These are phyloP conservation scores for Anastrepha obliqua DNA, from an alignment of 1,140 invertebrate genomes.

Conservation along the genomic window DNA sequence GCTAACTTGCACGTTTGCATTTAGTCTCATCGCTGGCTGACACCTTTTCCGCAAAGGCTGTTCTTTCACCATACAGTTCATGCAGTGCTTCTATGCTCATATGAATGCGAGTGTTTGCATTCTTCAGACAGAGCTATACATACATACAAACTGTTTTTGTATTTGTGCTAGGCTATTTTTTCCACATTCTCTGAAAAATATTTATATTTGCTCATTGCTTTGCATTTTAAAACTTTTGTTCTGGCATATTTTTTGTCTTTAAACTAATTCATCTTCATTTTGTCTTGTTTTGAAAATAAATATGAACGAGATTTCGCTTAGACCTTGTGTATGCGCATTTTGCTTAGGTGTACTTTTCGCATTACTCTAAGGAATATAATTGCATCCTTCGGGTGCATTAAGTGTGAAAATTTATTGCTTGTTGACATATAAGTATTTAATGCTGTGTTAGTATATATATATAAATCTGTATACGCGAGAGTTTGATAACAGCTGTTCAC, in stretches of 20 bases:
- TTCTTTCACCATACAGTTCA: neutral
- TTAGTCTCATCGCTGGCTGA: constrained; percentile 16
- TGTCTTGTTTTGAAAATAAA: neutral
- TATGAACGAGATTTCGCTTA: neutral
- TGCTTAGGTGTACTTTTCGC: neutral
- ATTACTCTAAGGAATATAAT: too few relatives aligned
- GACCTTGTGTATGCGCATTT: neutral
- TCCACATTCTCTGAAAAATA: neutral
- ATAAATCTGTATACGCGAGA: too few relatives aligned
- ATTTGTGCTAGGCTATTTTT: too few relatives aligned
- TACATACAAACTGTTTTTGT: too few relatives aligned
- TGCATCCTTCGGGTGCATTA: too few relatives aligned
- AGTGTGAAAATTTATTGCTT: too few relatives aligned
- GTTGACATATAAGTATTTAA: too few relatives aligned
- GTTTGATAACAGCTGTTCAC: too few relatives aligned
- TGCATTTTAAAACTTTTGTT: constrained; percentile 5
- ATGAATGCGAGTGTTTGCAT: neutral
- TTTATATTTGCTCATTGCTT: constrained; percentile 19
- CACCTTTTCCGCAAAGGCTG: constrained; percentile 22
- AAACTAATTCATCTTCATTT: neutral
- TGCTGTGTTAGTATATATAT: too few relatives aligned
- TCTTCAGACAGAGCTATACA: neutral
- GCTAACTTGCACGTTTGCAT: neutral
- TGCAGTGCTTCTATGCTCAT: neutral
- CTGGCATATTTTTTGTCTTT: neutral